Evolutionary conservation across 1,140 invertebrate species (phyloP).

Genomic region (Micrasema minimum): DNA sequence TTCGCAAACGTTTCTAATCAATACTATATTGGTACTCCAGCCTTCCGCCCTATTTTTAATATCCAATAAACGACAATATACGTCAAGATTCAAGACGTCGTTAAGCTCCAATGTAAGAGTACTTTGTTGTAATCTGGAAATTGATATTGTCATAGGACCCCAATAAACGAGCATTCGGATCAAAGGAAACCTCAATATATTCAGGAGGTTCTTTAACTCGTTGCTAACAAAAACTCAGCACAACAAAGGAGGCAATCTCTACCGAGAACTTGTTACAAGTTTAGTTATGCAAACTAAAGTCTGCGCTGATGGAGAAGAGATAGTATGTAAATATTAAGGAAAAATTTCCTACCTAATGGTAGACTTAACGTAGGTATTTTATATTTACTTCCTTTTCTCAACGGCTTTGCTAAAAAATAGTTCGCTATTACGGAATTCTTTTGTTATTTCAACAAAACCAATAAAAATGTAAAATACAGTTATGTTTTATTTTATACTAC

Average conservation of each 20-base stretch:
- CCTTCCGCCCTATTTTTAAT: not conserved
- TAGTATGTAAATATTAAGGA: slow-evolving; percentile 8
- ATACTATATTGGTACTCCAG: too few relatives aligned
- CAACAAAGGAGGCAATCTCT: slow-evolving; percentile 13
- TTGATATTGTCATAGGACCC: not conserved
- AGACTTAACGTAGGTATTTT: too few relatives aligned
- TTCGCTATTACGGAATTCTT: too few relatives aligned
- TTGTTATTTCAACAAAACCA: too few relatives aligned
- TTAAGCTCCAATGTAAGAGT: not conserved
- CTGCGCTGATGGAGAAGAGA: not conserved
- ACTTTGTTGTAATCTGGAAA: not conserved
- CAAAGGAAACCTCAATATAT: not conserved
- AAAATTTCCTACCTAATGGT: not conserved
- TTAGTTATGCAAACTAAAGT: not conserved
- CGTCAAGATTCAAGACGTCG: not conserved
- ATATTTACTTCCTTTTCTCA: not conserved
- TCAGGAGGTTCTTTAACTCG: not conserved
- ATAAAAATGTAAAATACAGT: too few relatives aligned
- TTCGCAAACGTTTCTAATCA: not conserved
- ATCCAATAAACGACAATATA: not conserved
- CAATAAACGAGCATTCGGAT: not conserved
- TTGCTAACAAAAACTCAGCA: not conserved
- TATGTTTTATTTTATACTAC: too few relatives aligned
- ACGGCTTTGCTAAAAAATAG: not conserved
- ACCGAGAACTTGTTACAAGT: slow-evolving; percentile 5